Percentiles rank a stretch among this genome's conserved stretches.
Conservation (phyloP, 1,140 invertebrate species). For the Tigriopus japonicus region DNA sequence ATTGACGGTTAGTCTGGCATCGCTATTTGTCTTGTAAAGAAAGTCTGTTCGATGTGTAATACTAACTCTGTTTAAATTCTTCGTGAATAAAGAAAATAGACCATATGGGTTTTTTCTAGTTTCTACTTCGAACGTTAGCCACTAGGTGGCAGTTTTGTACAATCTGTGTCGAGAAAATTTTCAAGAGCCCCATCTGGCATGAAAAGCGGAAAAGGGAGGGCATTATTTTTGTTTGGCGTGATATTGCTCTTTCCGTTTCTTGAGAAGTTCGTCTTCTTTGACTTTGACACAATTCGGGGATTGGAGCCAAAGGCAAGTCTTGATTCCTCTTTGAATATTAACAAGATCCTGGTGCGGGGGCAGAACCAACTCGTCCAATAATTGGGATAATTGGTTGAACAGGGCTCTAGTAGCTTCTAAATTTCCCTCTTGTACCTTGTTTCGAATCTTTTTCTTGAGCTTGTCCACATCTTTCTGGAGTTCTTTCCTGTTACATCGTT, state of each 20-base stretch:
- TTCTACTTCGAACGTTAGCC: too few relatives aligned
- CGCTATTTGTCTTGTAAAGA: background rate
- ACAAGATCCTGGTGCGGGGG: conserved; percentile 2
- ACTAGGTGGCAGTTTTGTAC: too few relatives aligned
- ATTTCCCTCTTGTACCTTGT: background rate
- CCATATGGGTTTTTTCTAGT: too few relatives aligned
- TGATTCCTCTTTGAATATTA: conserved; percentile 1
- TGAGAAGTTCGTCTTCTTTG: conserved; percentile 1
- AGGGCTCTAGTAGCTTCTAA: conserved; percentile 1
- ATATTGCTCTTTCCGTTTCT: background rate
- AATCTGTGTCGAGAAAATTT: too few relatives aligned
- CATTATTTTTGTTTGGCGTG: background rate
- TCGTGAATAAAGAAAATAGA: too few relatives aligned
- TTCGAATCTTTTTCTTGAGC: conserved; percentile 5
- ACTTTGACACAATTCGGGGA: background rate
- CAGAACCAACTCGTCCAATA: conserved; percentile 3
- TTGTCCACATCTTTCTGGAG: conserved; percentile 9
- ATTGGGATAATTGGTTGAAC: background rate
- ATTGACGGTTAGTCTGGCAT: too few relatives aligned
- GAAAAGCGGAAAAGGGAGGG: too few relatives aligned
- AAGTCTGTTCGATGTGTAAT: background rate
- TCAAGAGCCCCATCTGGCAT: too few relatives aligned
- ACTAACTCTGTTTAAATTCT: too few relatives aligned
- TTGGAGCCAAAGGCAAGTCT: conserved; percentile 6
- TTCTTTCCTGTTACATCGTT: conserved; percentile 10